phyloP scores from a whole-genome alignment of 2,797 vertebrate species.

The Enteromius mattozi region DNA sequence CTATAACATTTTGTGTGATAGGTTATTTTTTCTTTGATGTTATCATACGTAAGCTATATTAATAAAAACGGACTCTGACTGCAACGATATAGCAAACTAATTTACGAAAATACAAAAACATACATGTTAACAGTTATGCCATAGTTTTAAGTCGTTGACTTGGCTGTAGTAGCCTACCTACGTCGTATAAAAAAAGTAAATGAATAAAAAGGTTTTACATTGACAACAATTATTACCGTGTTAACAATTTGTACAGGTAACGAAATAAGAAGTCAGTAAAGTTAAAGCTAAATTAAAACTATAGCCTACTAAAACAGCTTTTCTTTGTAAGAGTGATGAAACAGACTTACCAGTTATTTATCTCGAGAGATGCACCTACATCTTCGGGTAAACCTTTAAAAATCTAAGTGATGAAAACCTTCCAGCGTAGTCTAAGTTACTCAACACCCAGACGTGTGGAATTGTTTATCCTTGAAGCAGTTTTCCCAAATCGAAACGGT shows the following conservation, averaged over 20 bases:
- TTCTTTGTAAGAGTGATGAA: not conserved
- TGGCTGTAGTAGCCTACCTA: not conserved
- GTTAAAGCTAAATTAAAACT: not conserved
- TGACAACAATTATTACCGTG: not conserved
- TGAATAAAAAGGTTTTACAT: not conserved
- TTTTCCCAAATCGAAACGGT: not conserved
- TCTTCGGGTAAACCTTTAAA: not conserved
- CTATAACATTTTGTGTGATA: not conserved
- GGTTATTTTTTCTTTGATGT: not conserved
- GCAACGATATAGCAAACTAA: too few species aligned
- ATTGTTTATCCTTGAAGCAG: not conserved
- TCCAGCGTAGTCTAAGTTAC: not conserved
- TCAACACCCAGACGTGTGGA: not conserved
- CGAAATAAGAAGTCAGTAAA: not conserved
- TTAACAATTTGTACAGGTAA: not conserved
- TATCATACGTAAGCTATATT: not conserved
- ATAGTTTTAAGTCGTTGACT: not conserved
- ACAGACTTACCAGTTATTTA: constrained; percentile 30
- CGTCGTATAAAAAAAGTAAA: not conserved
- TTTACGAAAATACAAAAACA: not conserved
- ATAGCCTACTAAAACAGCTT: not conserved
- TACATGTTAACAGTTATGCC: not conserved
- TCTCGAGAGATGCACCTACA: not conserved
- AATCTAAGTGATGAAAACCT: not conserved
- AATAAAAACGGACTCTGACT: not conserved